phyloP scores from a whole-genome alignment of 1,140 invertebrate species.

The Calephelis virginiensis region DNA sequence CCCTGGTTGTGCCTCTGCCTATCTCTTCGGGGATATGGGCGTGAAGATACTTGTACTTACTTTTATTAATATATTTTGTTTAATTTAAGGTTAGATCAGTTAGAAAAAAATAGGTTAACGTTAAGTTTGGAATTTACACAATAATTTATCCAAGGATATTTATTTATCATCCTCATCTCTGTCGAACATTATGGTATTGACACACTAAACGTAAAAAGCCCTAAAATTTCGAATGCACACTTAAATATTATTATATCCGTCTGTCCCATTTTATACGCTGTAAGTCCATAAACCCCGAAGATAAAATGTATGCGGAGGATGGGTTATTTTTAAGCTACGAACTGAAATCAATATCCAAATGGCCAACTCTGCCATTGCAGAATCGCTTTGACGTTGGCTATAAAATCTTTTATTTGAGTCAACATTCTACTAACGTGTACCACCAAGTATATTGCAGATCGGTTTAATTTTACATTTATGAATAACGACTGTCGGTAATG shows the following conservation, averaged over 20 bases:
- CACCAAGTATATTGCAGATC: background rate
- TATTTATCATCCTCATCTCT: too few relatives aligned
- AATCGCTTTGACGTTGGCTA: slow-evolving; percentile 22
- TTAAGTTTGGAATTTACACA: too few relatives aligned
- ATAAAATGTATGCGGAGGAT: slow-evolving; percentile 19
- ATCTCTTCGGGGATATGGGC: too few relatives aligned
- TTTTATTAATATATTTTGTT: too few relatives aligned
- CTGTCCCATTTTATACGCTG: slow-evolving; percentile 19
- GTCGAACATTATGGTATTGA: too few relatives aligned
- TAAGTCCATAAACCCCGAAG: slow-evolving; percentile 19
- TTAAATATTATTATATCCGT: slow-evolving; percentile 20
- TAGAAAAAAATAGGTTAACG: too few relatives aligned
- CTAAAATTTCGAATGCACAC: slow-evolving; percentile 4
- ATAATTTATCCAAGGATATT: too few relatives aligned
- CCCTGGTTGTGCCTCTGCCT: too few relatives aligned
- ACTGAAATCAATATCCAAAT: slow-evolving; percentile 28
- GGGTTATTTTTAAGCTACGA: slow-evolving; percentile 29
- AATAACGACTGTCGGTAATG: background rate
- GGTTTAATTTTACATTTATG: slow-evolving; percentile 5
- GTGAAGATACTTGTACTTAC: too few relatives aligned
- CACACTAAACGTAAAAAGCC: background rate
- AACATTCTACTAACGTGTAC: slow-evolving; percentile 1
- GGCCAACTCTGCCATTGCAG: slow-evolving; percentile 31
- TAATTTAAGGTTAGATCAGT: too few relatives aligned
- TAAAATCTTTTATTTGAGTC: slow-evolving; percentile 28